These are phyloP conservation scores for Archivesica marissinica DNA, from an alignment of 1,140 invertebrate species.

Conservation along the genomic window DNA sequence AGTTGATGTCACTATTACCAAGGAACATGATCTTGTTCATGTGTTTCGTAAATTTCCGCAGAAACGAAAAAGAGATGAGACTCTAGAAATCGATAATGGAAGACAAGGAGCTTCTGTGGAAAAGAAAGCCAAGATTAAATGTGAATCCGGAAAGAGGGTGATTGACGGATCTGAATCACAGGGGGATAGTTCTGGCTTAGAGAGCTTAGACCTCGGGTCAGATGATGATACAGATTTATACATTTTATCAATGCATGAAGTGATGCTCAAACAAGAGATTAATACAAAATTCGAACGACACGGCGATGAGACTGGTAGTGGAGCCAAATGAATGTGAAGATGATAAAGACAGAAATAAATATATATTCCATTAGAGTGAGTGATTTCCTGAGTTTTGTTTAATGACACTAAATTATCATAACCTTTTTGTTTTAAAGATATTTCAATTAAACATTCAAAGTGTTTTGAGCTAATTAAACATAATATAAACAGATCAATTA, in stretches of 20 bases:
- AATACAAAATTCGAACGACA: background rate
- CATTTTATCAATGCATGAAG: background rate
- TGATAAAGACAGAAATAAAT: no score
- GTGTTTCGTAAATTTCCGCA: background rate
- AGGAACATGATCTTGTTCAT: background rate
- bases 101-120: background rate
- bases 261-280: background rate
- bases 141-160: background rate
- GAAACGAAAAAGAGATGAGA: background rate
- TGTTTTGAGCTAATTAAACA: no score
- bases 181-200: background rate
- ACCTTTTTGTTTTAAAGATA: no score
- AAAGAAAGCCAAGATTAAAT: background rate
- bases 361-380: no score
- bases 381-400: no score
- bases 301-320: background rate
- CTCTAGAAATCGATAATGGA: background rate
- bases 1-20: background rate
- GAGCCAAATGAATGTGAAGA: no score
- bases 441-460: no score
- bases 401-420: no score
- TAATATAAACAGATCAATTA: no score
- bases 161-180: background rate
- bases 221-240: constrained; percentile 32
- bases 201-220: constrained; percentile 6